These are phyloP conservation scores for Drosophila kurseongensis DNA, from an alignment of 1,140 invertebrate species.

Conservation along the genomic window DNA sequence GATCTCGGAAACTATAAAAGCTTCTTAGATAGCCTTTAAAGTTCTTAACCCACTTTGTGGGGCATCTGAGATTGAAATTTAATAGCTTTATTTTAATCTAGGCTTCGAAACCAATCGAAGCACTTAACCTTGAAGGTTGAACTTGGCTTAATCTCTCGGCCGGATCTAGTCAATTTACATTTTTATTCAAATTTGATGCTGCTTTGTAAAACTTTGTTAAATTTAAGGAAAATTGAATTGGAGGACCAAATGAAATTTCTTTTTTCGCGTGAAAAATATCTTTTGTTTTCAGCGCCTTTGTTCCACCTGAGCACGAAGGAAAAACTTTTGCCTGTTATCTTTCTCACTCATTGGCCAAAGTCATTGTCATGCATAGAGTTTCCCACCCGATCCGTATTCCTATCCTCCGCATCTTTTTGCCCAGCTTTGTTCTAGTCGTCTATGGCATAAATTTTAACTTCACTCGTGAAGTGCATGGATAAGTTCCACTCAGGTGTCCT, in stretches of 20 bases:
- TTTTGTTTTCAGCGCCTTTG: constrained; percentile 45
- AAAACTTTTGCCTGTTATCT: constrained; percentile 44
- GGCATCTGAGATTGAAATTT: not conserved
- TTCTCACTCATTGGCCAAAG: constrained; percentile 48
- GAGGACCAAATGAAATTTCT: constrained; percentile 26
- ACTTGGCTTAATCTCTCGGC: not conserved
- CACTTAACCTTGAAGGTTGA: constrained; percentile 1
- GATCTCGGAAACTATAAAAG: too few relatives aligned
- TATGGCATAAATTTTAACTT: constrained; percentile 53
- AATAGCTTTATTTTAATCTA: not conserved
- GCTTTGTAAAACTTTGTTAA: constrained; percentile 26
- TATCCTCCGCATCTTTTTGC: not conserved
- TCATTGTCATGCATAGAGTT: constrained; percentile 64
- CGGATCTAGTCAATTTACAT: constrained; percentile 17
- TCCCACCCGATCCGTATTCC: constrained; percentile 9
- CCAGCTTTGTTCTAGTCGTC: constrained; percentile 5
- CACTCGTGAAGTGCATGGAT: constrained; percentile 7
- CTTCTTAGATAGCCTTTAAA: too few relatives aligned
- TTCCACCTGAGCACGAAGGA: constrained; percentile 35
- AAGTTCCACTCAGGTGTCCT: constrained; percentile 5
- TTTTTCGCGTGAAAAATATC: constrained; percentile 26
- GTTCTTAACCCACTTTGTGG: too few relatives aligned
- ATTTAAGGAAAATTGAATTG: constrained; percentile 22
- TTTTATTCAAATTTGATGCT: constrained; percentile 37
- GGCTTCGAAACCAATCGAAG: not conserved